These are phyloP conservation scores for Acrocephalus kingi DNA, from an alignment of 2,113 vertebrate genomes.

Conservation along the genomic window DNA sequence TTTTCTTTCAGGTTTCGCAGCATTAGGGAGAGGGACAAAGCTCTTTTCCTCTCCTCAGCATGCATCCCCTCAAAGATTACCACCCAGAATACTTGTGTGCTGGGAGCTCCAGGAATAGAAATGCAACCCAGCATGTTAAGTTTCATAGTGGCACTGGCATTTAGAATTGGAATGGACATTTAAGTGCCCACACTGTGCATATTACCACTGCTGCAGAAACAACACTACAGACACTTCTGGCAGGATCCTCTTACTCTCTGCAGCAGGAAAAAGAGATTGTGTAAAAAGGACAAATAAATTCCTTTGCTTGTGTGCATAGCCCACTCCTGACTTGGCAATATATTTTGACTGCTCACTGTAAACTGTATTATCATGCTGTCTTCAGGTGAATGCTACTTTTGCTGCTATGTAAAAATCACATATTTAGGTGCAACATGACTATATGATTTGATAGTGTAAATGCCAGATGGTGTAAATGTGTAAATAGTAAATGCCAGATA, in stretches of 20 bases:
- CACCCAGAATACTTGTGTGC: neutral
- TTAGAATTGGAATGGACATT: slow-evolving; percentile 10
- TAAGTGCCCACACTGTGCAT: slow-evolving; percentile 10
- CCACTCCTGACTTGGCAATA: neutral
- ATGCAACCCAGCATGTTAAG: neutral
- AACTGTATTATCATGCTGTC: neutral
- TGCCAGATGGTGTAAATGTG: neutral
- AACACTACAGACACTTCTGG: neutral
- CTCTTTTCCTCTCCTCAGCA: neutral
- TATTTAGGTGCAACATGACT: neutral
- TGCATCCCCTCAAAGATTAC: neutral
- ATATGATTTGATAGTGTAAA: neutral
- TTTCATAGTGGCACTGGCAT: neutral
- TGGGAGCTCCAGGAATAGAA: neutral
- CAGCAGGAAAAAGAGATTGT: neutral
- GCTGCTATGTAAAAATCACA: neutral
- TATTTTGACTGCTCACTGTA: neutral
- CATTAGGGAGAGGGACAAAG: neutral
- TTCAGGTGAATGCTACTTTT: neutral
- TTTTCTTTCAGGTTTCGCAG: neutral
- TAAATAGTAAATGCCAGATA: neutral
- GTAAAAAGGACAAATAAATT: slow-evolving; percentile 26
- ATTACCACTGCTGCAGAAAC: neutral
- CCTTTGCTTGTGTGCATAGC: neutral
- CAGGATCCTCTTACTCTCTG: neutral